A percentile compares a stretch with the other conserved stretches of the same genome.
These are phyloP conservation scores for Grapholita molesta DNA, from an alignment of 1,140 invertebrate genomes.

Conservation along the genomic window DNA sequence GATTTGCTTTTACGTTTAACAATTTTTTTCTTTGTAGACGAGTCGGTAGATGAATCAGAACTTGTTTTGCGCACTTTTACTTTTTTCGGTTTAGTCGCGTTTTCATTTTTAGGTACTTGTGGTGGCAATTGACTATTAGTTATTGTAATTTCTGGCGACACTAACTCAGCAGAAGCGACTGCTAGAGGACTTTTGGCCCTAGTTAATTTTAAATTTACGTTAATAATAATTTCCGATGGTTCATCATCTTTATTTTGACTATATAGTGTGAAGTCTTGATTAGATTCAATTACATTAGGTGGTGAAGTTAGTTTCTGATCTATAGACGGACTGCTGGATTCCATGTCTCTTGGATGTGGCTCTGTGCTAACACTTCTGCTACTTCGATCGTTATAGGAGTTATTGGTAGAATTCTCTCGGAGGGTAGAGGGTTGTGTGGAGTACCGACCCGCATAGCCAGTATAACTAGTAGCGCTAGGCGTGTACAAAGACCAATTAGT, in stretches of 20 bases:
- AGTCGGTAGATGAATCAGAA: constrained; percentile 62
- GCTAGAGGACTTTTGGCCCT: constrained; percentile 48
- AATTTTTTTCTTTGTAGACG: constrained; percentile 67
- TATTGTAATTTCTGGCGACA: constrained; percentile 61
- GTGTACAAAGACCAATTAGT: constrained; percentile 83
- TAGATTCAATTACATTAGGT: constrained; percentile 28
- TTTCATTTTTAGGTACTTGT: constrained; percentile 78
- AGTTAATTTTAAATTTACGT: constrained; percentile 66
- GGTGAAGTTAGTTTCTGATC: constrained; percentile 25
- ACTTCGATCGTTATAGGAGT: constrained; percentile 50
- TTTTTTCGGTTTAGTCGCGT: constrained; percentile 71
- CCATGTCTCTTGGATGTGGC: constrained; percentile 44
- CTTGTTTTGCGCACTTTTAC: constrained; percentile 60
- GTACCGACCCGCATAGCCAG: constrained; percentile 67
- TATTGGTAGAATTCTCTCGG: constrained; percentile 43
- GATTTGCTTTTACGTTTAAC: constrained; percentile 74
- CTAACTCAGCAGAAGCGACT: constrained; percentile 39
- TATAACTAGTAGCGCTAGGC: constrained; percentile 78
- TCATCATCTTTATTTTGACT: constrained; percentile 49
- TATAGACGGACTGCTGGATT: constrained; percentile 27
- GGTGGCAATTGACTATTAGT: constrained; percentile 78
- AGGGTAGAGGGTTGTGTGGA: constrained; percentile 65
- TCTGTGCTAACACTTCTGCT: constrained; percentile 61
- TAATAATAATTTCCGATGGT: constrained; percentile 61
- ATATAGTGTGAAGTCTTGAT: constrained; percentile 38